Conservation (phyloP, 2,797 vertebrate genomes). For the Enteromius anoplus region DNA sequence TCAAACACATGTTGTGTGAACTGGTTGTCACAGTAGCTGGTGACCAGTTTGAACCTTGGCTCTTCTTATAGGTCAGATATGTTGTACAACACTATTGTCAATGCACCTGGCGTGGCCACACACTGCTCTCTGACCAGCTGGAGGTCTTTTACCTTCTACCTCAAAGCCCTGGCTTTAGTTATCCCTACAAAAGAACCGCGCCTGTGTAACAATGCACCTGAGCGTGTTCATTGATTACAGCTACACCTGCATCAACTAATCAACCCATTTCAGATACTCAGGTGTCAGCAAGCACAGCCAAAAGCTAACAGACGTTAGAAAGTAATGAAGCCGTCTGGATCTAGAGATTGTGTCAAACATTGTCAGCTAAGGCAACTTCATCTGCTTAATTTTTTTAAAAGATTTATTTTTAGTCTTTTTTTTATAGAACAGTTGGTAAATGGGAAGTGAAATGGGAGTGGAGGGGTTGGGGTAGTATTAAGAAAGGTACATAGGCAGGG, state of each 20-base stretch:
- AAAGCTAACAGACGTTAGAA: neutral
- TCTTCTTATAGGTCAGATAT: slow-evolving; percentile 3
- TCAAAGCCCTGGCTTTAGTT: slow-evolving; percentile 12
- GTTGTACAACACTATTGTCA: slow-evolving; percentile 8
- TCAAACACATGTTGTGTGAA: neutral
- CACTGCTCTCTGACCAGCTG: slow-evolving; percentile 27
- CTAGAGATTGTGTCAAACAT: neutral
- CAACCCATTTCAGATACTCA: slow-evolving; percentile 44
- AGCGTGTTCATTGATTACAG: slow-evolving; percentile 41
- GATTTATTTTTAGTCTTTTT: too few species aligned
- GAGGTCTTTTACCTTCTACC: slow-evolving; percentile 2
- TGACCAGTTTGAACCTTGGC: neutral
- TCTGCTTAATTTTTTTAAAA: neutral
- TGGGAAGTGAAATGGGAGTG: too few species aligned
- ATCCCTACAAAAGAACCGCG: slow-evolving; percentile 35
- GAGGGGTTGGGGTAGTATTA: too few species aligned
- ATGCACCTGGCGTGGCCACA: slow-evolving; percentile 17
- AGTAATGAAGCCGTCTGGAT: neutral
- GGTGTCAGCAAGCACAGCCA: slow-evolving; percentile 46
- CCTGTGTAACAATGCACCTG: slow-evolving; percentile 48
- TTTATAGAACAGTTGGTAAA: too few species aligned
- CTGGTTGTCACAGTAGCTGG: neutral
- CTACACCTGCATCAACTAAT: slow-evolving; percentile 39
- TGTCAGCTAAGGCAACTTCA: neutral
- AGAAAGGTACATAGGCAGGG: too few species aligned